Evolutionary conservation across 2,888 invertebrate genomes (phyloP).

Genomic region (Dinocampus coccinellae): DNA sequence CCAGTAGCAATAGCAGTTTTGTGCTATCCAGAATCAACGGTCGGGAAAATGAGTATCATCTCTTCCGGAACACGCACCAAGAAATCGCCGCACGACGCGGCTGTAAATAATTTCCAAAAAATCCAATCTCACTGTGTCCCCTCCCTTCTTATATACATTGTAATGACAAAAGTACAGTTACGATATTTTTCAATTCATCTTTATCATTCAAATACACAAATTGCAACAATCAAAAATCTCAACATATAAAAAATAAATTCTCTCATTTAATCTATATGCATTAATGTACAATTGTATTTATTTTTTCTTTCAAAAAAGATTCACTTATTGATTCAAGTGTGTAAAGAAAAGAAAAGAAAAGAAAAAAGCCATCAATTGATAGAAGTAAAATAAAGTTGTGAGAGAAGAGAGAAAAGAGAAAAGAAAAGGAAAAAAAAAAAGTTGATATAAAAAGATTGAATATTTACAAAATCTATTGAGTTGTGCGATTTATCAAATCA

Average conservation of each 20-base stretch:
- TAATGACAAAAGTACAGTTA: background rate
- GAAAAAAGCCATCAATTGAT: no score
- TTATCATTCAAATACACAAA: background rate
- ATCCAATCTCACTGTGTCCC: slow-evolving; percentile 24
- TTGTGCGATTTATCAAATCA: background rate
- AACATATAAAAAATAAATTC: no score
- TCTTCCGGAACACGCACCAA: slow-evolving; percentile 61
- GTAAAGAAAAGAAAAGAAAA: no score
- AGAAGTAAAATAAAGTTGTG: background rate
- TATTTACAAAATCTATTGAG: background rate
- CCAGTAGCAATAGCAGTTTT: slow-evolving; percentile 20
- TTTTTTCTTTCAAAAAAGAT: no score
- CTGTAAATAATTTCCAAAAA: slow-evolving; percentile 35
- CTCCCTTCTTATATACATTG: background rate
- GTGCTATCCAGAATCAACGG: slow-evolving; percentile 69
- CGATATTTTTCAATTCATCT: background rate
- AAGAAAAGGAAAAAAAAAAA: background rate
- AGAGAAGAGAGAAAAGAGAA: background rate
- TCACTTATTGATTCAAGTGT: no score
- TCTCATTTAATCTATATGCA: no score
- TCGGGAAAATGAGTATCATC: slow-evolving; percentile 73
- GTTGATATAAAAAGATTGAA: slow-evolving; percentile 24
- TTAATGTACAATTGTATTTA: no score
- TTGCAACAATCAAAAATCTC: no score
- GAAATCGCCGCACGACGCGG: slow-evolving; percentile 45